A percentile compares a stretch with the other conserved stretches of the same genome.
Conservation (phyloP, 2,113 vertebrate genomes). For the Megaptera novaeangliae region DNA sequence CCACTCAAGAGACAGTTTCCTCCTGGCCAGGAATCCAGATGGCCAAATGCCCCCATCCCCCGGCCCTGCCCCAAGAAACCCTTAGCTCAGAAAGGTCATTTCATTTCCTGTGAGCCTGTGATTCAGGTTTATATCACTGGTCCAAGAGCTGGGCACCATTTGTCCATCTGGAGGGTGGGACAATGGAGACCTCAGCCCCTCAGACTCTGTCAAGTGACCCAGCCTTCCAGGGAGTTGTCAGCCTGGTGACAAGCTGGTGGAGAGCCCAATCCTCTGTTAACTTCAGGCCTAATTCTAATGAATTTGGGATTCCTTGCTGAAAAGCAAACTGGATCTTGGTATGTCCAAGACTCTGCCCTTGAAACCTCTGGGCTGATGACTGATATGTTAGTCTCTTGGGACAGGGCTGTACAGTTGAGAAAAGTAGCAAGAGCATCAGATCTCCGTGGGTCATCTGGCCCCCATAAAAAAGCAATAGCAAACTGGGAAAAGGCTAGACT, state of each 20-base stretch:
- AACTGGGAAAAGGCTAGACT: conserved; percentile 68
- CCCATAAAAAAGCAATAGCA: conserved; percentile 71
- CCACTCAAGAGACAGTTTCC: background rate
- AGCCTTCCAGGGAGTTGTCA: background rate
- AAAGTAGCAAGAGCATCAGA: conserved; percentile 72
- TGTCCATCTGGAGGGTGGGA: background rate
- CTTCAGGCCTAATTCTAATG: background rate
- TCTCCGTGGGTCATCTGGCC: conserved; percentile 71
- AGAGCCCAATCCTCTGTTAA: background rate
- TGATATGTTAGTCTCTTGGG: conserved; percentile 64
- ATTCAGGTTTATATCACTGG: background rate
- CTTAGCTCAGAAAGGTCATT: background rate
- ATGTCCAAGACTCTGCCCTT: conserved; percentile 38
- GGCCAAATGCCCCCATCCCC: background rate
- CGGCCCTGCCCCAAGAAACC: background rate
- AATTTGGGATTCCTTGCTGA: background rate
- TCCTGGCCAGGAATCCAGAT: background rate
- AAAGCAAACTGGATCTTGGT: conserved; percentile 17
- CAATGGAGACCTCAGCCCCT: background rate
- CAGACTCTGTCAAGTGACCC: background rate
- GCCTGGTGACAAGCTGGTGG: background rate
- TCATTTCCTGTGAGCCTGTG: background rate
- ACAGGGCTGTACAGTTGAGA: conserved; percentile 59
- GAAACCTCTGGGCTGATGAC: conserved; percentile 44
- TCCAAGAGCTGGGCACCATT: background rate